Evolutionary conservation across 2,888 invertebrate genomes (phyloP), one percentile per base, ranked within the genome.

Genomic region (Azorinus chamasolen): DNA sequence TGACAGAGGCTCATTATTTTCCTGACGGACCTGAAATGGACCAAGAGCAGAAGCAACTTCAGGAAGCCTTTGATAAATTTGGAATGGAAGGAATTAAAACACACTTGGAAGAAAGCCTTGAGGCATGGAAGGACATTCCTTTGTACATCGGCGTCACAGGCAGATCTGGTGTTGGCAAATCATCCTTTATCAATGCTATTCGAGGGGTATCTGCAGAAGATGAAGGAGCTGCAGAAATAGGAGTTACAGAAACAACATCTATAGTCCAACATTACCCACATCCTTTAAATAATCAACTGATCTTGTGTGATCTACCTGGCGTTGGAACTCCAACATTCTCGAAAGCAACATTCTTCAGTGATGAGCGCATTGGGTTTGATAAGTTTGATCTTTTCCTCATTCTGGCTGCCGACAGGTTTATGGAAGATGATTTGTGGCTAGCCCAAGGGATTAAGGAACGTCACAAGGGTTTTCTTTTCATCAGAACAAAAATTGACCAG

Each of bases 281-380:
- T 51, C 72, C 77, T n/a, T 27, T 46, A 18, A 25, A 76, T 10
- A n/a, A 18, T 1, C 70, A 70, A 16, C 24, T 76, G 18, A 18
- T 22, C 10, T 59, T 71, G 25, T 71, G 65, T 61, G 76, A 76
- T 58, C 39, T 75, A 14, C 75, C 75, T 4, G 75, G 75, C 16
- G 69, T 53, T n/a, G 74, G 74, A 20, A 74, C 74, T 3, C 37
- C 46, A n/a, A 51, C 46, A 25, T 72, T 61, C 39, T 61, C 61
- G n/a, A 46, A 27, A 45, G 16, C 54, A 24, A 45, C 37, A 3
- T 77, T 61, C 51, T 27, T 66, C n/a, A 39, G 8, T 55, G 18
- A 53, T 16, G n/a, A n/a, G n/a, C n/a, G n/a, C n/a, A 45, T 65
- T 10, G 39, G 32, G 12, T 59, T 68, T 22, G 24, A 68, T 4